A percentile compares a stretch with the other conserved stretches of the same genome.
These are phyloP conservation scores for Ibidorhyncha struthersii DNA, from an alignment of 2,113 vertebrate species.

Conservation along the genomic window DNA sequence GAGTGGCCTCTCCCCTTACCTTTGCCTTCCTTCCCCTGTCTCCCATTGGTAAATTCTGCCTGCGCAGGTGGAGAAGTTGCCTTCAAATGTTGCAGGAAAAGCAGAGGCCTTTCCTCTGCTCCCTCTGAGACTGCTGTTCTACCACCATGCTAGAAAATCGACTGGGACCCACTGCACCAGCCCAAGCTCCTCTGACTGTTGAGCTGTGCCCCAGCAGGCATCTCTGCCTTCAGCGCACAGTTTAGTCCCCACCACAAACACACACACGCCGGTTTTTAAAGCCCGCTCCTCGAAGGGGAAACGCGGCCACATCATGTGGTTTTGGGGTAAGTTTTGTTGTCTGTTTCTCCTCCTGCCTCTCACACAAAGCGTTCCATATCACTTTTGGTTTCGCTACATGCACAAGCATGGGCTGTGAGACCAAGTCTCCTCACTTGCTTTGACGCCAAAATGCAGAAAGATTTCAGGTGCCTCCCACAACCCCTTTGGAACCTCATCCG, in stretches of 20 bases:
- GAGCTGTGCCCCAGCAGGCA: not conserved
- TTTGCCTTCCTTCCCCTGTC: not conserved
- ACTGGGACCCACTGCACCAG: not conserved
- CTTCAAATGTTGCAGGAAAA: not conserved
- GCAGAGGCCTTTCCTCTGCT: not conserved
- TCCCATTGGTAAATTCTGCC: not conserved
- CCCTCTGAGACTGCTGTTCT: not conserved
- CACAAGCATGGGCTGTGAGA: rapidly evolving
- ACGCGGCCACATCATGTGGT: not conserved
- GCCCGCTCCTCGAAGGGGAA: not conserved
- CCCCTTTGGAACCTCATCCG: not conserved
- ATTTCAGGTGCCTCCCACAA: not conserved
- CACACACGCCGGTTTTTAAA: rapidly evolving
- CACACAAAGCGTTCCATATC: not conserved
- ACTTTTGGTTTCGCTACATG: not conserved
- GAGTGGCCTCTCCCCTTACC: not conserved
- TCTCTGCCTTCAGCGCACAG: not conserved
- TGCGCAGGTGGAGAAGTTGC: not conserved
- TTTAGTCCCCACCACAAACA: not conserved
- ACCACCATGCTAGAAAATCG: rapidly evolving
- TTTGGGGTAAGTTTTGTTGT: not conserved
- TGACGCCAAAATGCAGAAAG: not conserved
- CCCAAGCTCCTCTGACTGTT: rapidly evolving
- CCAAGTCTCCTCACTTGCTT: not conserved
- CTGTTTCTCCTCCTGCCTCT: not conserved